phyloP scores from a whole-genome alignment of 2,888 invertebrate genomes.

The Pachycephus smyrnensis region DNA sequence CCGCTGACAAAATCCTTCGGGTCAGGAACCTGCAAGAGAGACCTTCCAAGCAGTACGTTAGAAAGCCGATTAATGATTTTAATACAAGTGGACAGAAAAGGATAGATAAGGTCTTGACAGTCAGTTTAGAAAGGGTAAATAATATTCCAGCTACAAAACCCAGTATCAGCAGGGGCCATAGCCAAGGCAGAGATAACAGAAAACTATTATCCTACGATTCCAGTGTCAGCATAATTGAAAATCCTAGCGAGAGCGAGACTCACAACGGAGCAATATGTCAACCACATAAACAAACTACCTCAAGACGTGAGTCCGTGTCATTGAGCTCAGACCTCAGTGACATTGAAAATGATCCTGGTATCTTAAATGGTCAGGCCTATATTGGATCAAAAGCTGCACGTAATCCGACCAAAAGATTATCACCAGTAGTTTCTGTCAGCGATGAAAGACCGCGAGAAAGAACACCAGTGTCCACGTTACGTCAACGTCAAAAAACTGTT shows the following conservation, averaged over 20 bases:
- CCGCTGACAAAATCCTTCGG: slow-evolving; percentile 23
- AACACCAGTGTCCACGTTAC: background rate
- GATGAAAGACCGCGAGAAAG: background rate
- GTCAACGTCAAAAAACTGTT: background rate
- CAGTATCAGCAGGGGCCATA: slow-evolving; percentile 3
- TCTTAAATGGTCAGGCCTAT: background rate
- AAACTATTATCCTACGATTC: slow-evolving; percentile 29
- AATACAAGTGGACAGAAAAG: background rate
- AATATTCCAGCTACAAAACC: slow-evolving; percentile 6
- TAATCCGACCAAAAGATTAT: background rate
- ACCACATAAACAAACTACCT: background rate
- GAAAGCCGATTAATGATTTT: slow-evolving; percentile 1
- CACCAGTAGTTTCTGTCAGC: background rate
- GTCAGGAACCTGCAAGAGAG: background rate
- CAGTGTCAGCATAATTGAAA: slow-evolving; percentile 43
- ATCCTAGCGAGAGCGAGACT: slow-evolving; percentile 11
- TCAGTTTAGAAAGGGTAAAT: background rate
- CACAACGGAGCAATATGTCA: background rate
- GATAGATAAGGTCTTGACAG: background rate
- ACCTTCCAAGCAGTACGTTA: slow-evolving; percentile 19
- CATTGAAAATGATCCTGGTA: background rate
- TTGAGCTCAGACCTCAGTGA: background rate
- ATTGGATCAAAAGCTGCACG: background rate
- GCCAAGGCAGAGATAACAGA: background rate
- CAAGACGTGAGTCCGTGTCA: background rate